Evolutionary conservation across 2,113 vertebrate genomes (phyloP).

Genomic region (Mungos mungo): DNA sequence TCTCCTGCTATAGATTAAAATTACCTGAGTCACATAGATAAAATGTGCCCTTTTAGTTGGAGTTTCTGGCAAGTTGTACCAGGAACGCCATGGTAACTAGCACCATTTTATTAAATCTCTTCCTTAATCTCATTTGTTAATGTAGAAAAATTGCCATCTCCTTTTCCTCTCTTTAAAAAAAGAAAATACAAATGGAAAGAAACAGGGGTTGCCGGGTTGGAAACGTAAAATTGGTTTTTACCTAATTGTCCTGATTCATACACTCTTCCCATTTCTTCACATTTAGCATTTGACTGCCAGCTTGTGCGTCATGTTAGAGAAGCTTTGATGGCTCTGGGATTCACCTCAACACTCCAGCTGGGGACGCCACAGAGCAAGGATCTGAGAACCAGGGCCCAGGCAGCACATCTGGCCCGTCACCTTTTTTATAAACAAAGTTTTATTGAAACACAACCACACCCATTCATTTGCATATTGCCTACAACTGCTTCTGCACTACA

Average conservation of each 20-base stretch:
- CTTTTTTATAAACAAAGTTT: not conserved
- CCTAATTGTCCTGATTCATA: not conserved
- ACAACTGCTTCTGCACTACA: not conserved
- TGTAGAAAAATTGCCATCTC: constrained; percentile 75
- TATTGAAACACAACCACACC: not conserved
- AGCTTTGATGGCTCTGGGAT: not conserved
- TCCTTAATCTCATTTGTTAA: constrained; percentile 76
- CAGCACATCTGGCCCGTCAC: not conserved
- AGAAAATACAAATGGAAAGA: constrained; percentile 31
- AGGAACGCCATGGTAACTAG: constrained; percentile 81
- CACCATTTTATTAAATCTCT: constrained; percentile 60
- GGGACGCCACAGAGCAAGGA: not conserved
- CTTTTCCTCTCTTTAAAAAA: not conserved
- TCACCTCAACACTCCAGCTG: not conserved
- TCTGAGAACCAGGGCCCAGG: not conserved
- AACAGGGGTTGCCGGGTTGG: not conserved
- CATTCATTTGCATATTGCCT: not conserved
- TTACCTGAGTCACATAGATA: constrained; percentile 77
- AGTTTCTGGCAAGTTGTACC: constrained; percentile 72
- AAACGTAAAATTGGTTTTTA: not conserved
- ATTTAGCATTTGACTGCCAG: constrained; percentile 46
- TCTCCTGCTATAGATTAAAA: constrained; percentile 77
- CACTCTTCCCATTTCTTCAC: not conserved
- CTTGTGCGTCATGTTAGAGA: constrained; percentile 25
- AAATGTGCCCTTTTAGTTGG: constrained; percentile 76